Conservation (phyloP, 2,113 vertebrate genomes). For the Spermophilus dauricus region DNA sequence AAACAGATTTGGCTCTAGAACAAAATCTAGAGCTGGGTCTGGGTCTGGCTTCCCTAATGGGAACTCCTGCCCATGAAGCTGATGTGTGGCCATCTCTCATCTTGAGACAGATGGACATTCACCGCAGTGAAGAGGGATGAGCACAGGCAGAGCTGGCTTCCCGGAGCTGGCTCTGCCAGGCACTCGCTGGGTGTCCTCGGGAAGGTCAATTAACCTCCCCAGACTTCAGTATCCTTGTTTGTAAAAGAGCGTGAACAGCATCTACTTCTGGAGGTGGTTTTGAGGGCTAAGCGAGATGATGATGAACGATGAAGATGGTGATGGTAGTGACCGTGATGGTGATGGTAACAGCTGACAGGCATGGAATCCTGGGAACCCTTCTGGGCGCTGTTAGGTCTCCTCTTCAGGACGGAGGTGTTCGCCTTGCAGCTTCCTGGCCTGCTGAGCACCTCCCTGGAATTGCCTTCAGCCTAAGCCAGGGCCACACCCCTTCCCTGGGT, state of each 20-base stretch:
- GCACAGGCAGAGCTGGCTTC: not conserved
- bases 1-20: not conserved
- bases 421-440: not conserved
- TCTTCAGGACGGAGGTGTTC: not conserved
- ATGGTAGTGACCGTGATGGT: not conserved
- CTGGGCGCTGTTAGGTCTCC: not conserved
- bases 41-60: not conserved
- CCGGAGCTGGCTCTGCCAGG: not conserved
- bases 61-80: too few species aligned
- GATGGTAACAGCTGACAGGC: not conserved
- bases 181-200: not conserved
- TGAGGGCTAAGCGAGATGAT: not conserved
- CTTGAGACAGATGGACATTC: not conserved
- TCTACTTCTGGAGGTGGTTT: not conserved
- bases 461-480: not conserved
- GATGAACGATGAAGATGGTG: not conserved
- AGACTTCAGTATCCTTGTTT: not conserved
- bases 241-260: not conserved
- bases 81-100: not conserved
- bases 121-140: not conserved
- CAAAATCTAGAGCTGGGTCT: not conserved
- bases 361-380: not conserved
- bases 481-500: not conserved
- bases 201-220: not conserved
- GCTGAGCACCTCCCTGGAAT: not conserved